A percentile compares a stretch with the other conserved stretches of the same genome.
These are phyloP conservation scores for Myotis planiceps DNA, from an alignment of 2,797 vertebrate species.

Conservation along the genomic window DNA sequence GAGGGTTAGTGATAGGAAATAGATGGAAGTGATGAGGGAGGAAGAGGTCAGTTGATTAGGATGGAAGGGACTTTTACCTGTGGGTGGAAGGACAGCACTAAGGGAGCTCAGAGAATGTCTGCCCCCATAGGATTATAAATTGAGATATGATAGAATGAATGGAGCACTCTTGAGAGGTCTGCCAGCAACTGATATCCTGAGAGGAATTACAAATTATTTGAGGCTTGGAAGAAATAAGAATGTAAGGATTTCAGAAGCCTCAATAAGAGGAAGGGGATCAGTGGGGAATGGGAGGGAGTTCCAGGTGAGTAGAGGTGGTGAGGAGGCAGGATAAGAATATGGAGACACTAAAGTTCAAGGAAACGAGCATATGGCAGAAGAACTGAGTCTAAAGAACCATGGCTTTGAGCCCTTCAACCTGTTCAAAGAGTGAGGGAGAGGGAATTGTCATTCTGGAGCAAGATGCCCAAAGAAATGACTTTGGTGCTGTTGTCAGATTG, in stretches of 20 bases:
- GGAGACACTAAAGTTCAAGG: not conserved
- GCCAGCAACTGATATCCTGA: not conserved
- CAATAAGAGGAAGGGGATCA: not conserved
- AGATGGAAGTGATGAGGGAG: not conserved
- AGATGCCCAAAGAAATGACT: not conserved
- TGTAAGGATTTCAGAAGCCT: not conserved
- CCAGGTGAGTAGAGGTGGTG: not conserved
- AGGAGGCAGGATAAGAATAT: not conserved
- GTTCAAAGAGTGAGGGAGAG: not conserved
- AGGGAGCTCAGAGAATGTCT: not conserved
- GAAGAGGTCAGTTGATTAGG: not conserved
- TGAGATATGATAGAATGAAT: not conserved
- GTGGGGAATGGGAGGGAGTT: not conserved
- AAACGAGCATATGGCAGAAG: not conserved
- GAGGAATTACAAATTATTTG: not conserved
- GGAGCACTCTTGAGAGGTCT: not conserved
- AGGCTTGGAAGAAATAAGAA: not conserved
- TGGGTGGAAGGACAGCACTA: not conserved
- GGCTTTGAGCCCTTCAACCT: not conserved
- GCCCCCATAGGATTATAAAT: not conserved
- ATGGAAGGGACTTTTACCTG: not conserved
- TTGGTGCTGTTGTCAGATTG: slow-evolving; percentile 89
- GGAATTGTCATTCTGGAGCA: not conserved
- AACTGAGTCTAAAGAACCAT: not conserved
- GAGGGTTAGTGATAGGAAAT: not conserved